Evolutionary conservation across 2,113 vertebrate species (phyloP).

Genomic region (Cavia aperea): DNA sequence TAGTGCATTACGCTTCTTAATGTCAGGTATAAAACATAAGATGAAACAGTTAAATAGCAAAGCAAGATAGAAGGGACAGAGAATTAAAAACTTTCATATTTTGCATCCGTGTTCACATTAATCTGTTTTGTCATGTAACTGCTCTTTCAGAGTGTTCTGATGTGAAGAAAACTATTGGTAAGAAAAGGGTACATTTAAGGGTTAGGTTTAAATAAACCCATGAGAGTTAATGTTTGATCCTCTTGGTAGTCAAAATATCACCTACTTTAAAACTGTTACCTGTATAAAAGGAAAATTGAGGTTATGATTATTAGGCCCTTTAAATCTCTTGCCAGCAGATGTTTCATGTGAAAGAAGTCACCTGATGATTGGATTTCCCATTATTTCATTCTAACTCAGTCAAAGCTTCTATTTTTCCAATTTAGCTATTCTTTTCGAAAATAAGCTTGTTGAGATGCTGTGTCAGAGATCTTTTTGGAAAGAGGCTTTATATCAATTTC

Average conservation of each 20-base stretch:
- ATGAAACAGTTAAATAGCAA: conserved; percentile 78
- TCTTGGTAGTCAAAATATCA: conserved; percentile 9
- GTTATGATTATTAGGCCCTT: background rate
- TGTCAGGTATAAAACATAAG: conserved; percentile 75
- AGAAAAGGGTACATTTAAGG: conserved; percentile 47
- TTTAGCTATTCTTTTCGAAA: background rate
- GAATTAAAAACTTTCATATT: conserved; percentile 71
- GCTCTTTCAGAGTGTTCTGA: conserved; percentile 58
- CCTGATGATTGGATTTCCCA: background rate
- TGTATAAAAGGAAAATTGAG: conserved; percentile 17
- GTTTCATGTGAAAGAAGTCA: conserved; percentile 34
- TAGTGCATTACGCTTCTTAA: conserved; percentile 79
- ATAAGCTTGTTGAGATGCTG: background rate
- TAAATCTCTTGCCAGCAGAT: conserved; percentile 18
- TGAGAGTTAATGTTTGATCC: conserved; percentile 20
- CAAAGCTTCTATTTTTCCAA: background rate
- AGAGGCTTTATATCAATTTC: background rate
- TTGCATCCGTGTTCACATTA: conserved; percentile 74
- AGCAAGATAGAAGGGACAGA: conserved; percentile 75
- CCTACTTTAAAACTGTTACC: background rate
- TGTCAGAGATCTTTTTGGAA: background rate
- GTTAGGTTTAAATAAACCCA: conserved; percentile 45
- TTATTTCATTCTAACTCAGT: background rate
- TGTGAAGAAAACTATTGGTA: conserved; percentile 50
- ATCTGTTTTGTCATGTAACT: conserved; percentile 65